Base-by-base conservation (phyloP, 2,888 invertebrate genomes). In the Magallana nippona region DNA sequence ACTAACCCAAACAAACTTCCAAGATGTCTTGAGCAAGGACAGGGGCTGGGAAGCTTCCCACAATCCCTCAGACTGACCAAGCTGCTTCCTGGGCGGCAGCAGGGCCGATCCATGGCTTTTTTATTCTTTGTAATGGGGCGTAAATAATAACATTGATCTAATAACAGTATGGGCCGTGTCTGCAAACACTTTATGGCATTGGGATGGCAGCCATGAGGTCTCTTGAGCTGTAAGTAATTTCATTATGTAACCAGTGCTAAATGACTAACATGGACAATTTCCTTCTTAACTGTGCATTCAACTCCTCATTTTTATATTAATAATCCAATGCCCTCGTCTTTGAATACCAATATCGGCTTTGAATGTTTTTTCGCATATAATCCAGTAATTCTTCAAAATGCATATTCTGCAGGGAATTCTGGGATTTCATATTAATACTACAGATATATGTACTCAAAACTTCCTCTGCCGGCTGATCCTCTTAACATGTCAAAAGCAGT, bases 1-100 rank as follows among this genome's bases (percentile, higher is more conserved):
- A 89, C 91, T 87, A 87, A 91, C 91, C 91, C 89, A 17, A 91
- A 87, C 85, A 87, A 87, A 78, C 78, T 87, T 82, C 89, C 89
- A 55, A 91, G 86, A 56, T 87, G 86, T 83, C 89, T 88, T 17
- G 90, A 87, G 80, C 91, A 91, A 10, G 88, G 85, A 82, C 91
- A 91, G 44, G 89, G 85, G 27, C 89, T 87, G 58, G 87, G 86
- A 15, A 87, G 86, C 17, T 57, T 79, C 87, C 88, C 78, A 78
- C 81, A 83, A 32, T 83, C 81, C 83, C 81, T 57, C 19, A 85
- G 71, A 63, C 82, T 63, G n/a, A 84, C 55, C 19, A 82, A 63
- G 63, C 84, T 78, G 62, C 82, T 77, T 63, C 82, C 57, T 22
- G 79, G 79, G 57, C 79, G 79, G 57, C 79, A 79, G 17, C 27